A percentile compares a stretch with the other conserved stretches of the same genome.
Evolutionary conservation across 2,888 invertebrate species (phyloP).

Genomic region (Andrena chrysosceles): DNA sequence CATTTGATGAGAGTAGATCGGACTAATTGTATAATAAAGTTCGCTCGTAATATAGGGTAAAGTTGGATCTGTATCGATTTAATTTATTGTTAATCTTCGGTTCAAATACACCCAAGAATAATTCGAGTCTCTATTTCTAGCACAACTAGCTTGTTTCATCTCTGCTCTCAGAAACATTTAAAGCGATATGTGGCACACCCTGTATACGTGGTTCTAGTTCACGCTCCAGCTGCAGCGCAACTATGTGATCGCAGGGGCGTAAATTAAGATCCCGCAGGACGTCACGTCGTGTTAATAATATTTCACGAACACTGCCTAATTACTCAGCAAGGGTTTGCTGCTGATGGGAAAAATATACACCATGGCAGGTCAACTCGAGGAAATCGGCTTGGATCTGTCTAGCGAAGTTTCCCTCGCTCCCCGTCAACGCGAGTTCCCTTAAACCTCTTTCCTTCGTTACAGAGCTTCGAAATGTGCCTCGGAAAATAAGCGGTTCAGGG

Average conservation of each 20-base stretch:
- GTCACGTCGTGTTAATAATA: constrained; percentile 20
- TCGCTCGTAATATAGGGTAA: too few species aligned
- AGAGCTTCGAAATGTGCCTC: constrained; percentile 12
- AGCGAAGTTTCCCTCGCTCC: neutral
- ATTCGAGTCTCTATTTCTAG: too few species aligned
- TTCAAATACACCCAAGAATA: too few species aligned
- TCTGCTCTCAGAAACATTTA: neutral
- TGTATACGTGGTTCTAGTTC: neutral
- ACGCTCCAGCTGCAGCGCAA: neutral
- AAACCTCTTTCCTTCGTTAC: constrained; percentile 29
- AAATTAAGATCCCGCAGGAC: constrained; percentile 13
- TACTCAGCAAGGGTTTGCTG: neutral
- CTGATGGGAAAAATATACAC: constrained; percentile 18
- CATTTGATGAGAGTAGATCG: too few species aligned
- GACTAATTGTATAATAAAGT: too few species aligned
- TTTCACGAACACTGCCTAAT: constrained; percentile 11
- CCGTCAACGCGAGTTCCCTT: constrained; percentile 4
- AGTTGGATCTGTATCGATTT: too few species aligned
- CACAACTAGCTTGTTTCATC: too few species aligned
- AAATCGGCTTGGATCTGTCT: constrained; percentile 17
- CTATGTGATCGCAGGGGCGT: constrained; percentile 1
- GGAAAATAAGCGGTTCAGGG: constrained; percentile 40
- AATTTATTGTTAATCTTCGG: too few species aligned
- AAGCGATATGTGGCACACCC: neutral
- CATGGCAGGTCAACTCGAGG: neutral